phyloP scores from a whole-genome alignment of 2,888 invertebrate species.

The Thera obeliscata region DNA sequence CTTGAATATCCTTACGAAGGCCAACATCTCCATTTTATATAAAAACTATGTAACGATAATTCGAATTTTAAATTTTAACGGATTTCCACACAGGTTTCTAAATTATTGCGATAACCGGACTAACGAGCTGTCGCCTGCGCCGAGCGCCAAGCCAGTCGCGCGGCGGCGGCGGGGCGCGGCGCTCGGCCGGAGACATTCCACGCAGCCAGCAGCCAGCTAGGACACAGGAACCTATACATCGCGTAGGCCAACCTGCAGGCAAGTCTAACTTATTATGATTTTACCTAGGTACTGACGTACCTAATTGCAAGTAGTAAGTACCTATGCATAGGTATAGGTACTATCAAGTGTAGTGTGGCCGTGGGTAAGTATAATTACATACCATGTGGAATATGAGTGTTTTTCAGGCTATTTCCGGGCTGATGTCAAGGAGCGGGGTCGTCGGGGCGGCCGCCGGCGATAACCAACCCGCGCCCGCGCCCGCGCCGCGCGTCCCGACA shows the following conservation, averaged over 20 bases:
- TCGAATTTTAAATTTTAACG: conserved; percentile 9
- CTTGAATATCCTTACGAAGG: background rate
- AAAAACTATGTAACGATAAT: conserved; percentile 1
- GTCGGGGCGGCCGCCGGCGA: conserved; percentile 9
- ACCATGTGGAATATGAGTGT: conserved; percentile 1
- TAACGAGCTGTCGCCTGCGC: background rate
- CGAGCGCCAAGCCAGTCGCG: background rate
- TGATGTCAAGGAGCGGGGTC: conserved; percentile 20
- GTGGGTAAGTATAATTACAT: background rate
- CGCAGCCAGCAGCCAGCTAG: background rate
- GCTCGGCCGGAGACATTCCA: conserved; percentile 8
- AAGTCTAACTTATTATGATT: no score
- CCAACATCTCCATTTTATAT: background rate
- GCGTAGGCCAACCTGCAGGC: no score
- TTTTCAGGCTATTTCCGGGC: conserved; percentile 9
- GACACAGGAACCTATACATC: background rate
- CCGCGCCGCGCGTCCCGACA: conserved; percentile 5
- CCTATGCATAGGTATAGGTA: no score
- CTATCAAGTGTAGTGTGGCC: background rate
- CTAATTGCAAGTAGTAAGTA: no score
- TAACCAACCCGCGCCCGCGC: conserved; percentile 5
- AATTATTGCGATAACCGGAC: conserved; percentile 21
- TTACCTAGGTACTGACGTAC: no score
- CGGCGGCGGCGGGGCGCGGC: no score
- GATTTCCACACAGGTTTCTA: conserved; percentile 19